Evolutionary conservation across 2,113 vertebrate species (phyloP), one percentile per base, ranked within the genome.

Genomic region (Gymnarchus niloticus): DNA sequence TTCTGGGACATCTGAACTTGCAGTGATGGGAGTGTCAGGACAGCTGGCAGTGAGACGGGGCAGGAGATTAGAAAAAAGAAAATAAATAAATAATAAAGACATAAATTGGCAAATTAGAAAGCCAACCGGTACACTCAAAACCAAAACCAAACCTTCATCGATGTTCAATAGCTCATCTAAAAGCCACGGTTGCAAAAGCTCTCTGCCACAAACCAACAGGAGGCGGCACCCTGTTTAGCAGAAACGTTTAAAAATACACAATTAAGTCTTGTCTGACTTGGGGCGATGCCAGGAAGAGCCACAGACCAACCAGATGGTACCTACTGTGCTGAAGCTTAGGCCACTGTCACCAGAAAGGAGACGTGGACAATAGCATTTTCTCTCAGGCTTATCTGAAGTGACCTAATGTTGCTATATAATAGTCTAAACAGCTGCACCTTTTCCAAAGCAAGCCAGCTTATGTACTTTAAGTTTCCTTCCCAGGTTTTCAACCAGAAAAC

Each of bases 1-100:
- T 93, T 93, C 91, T 92, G 86, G 92, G 92, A 91, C 91, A 87
- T 90, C 89, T 83, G 76, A 92, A 89, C 87, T 87, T 91, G 89
- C 6, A 90, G 87, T 54, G 65, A 81, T 89, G 90, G 88, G 86
- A 88, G 78, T 48, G 56, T 84, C 88, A 59, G 88, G 81, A 59
- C 90, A 88, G 87, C 0, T 28, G 88, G 90, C 49, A 73, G 80
- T 33, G 51, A 85, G 90, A 89, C 56, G 83, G 91, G 87, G 88
- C 87, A 88, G 76, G 83, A 21, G 69, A 49, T 83, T 84, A 83
- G 83, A 84, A 87, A n/a, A n/a, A n/a, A n/a, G n/a, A n/a, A n/a
- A n/a, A n/a, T n/a, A n/a, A n/a, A n/a, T n/a, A n/a, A n/a, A n/a
- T n/a, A n/a, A n/a, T n/a, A n/a, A n/a, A n/a, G n/a, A n/a, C n/a